These are phyloP conservation scores for Rhagonycha lutea DNA, from an alignment of 2,888 invertebrate genomes.

Conservation along the genomic window DNA sequence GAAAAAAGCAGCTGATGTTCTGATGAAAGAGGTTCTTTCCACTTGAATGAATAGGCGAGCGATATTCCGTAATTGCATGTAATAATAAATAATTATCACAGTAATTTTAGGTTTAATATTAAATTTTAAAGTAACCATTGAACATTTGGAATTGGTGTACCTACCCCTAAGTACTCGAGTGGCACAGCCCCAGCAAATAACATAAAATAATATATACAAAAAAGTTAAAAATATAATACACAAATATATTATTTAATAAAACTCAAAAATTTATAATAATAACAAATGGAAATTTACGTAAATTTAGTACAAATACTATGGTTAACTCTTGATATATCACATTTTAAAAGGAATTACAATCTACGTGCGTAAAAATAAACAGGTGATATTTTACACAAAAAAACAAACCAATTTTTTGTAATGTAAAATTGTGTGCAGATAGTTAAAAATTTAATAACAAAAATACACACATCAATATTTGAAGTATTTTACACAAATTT, in stretches of 20 bases:
- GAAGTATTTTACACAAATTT: background rate
- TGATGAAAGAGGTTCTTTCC: background rate
- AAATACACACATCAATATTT: background rate
- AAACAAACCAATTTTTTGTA: background rate
- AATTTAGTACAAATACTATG: constrained; percentile 24
- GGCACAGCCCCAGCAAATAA: background rate
- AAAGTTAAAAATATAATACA: constrained; percentile 14
- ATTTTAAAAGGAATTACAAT: constrained; percentile 14
- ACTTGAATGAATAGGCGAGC: background rate
- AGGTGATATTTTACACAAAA: constrained; percentile 11
- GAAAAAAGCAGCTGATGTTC: too few relatives aligned
- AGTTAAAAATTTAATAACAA: background rate
- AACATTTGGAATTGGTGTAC: background rate
- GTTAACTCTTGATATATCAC: constrained; percentile 28
- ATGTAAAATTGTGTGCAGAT: background rate
- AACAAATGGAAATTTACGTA: constrained; percentile 16
- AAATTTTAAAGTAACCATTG: background rate
- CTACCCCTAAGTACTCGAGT: background rate
- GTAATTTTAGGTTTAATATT: background rate
- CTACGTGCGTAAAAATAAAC: constrained; percentile 21
- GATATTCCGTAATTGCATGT: background rate
- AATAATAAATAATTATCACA: too few relatives aligned
- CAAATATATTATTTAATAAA: constrained; percentile 10
- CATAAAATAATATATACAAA: background rate
- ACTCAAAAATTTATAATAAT: constrained; percentile 8